phyloP scores from a whole-genome alignment of 2,888 invertebrate species.

The Epinotia brunnichana region DNA sequence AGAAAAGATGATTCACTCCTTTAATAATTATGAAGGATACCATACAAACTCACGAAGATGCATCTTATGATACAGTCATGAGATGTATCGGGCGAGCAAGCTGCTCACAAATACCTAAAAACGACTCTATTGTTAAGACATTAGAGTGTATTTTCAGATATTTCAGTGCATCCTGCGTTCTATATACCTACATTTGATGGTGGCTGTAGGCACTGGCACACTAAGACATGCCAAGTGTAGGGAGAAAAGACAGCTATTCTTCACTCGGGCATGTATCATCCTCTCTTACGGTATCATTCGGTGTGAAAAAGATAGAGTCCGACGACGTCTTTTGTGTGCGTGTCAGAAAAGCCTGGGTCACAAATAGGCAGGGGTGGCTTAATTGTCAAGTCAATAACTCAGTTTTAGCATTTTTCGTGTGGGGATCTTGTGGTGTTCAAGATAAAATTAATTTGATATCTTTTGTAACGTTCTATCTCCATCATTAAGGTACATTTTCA shows the following conservation, averaged over 20 bases:
- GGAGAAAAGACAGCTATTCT: neutral
- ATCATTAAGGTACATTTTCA: neutral
- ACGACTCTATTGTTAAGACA: too few species aligned
- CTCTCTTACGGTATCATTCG: neutral
- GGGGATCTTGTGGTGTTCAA: constrained; percentile 9
- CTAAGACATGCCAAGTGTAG: neutral
- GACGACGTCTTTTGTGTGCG: neutral
- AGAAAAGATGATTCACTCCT: neutral
- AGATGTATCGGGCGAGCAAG: too few species aligned
- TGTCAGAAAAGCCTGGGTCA: constrained; percentile 7
- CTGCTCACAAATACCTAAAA: too few species aligned
- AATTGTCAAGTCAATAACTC: constrained; percentile 37
- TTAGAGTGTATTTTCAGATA: too few species aligned
- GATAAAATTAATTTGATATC: constrained; percentile 13
- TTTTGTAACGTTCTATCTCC: neutral
- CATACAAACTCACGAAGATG: constrained; percentile 13
- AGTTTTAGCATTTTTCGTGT: constrained; percentile 15
- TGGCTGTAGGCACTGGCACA: neutral
- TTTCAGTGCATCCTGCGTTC: too few species aligned
- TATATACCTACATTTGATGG: too few species aligned
- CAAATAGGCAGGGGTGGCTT: constrained; percentile 32
- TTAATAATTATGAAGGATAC: constrained; percentile 17
- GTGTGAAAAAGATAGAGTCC: neutral
- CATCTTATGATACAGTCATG: neutral
- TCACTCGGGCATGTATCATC: neutral